Evolutionary conservation across 2,113 vertebrate genomes (phyloP).

Genomic region (Circaetus gallicus): DNA sequence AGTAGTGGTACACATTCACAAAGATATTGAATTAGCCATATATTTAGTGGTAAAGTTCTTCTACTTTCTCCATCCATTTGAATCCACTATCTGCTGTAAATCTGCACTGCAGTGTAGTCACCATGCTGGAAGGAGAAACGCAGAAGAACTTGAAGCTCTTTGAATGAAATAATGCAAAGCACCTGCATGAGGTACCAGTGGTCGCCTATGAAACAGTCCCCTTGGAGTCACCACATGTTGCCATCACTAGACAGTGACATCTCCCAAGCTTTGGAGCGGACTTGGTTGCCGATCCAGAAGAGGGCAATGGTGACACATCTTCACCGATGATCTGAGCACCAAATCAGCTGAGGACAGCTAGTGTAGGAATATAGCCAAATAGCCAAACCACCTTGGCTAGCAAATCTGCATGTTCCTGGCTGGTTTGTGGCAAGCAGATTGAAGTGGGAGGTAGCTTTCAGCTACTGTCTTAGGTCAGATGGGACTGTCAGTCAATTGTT

Average conservation of each 20-base stretch:
- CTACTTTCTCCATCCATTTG: background rate
- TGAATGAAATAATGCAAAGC: background rate
- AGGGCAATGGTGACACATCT: slow-evolving; percentile 63
- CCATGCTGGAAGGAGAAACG: background rate
- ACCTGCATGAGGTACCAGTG: background rate
- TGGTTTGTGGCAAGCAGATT: slow-evolving; percentile 61
- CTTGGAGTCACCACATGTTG: background rate
- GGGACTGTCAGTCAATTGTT: slow-evolving; percentile 66
- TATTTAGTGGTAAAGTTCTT: background rate
- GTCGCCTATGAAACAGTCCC: background rate
- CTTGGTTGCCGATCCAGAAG: slow-evolving; percentile 44
- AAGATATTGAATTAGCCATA: background rate
- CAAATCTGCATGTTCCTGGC: slow-evolving; percentile 32
- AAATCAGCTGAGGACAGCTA: slow-evolving; percentile 11
- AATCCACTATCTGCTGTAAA: background rate
- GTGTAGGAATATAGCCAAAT: background rate
- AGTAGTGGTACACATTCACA: background rate
- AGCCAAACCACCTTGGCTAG: slow-evolving; percentile 45
- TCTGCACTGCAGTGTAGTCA: background rate
- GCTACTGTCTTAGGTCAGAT: slow-evolving; percentile 64
- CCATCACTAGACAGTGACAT: background rate
- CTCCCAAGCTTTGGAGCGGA: slow-evolving; percentile 33
- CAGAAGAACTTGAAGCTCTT: background rate
- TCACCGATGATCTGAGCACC: background rate
- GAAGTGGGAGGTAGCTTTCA: slow-evolving; percentile 63